These are phyloP conservation scores for Peromyscus maniculatus DNA, from an alignment of 2,113 vertebrate genomes.

Conservation along the genomic window DNA sequence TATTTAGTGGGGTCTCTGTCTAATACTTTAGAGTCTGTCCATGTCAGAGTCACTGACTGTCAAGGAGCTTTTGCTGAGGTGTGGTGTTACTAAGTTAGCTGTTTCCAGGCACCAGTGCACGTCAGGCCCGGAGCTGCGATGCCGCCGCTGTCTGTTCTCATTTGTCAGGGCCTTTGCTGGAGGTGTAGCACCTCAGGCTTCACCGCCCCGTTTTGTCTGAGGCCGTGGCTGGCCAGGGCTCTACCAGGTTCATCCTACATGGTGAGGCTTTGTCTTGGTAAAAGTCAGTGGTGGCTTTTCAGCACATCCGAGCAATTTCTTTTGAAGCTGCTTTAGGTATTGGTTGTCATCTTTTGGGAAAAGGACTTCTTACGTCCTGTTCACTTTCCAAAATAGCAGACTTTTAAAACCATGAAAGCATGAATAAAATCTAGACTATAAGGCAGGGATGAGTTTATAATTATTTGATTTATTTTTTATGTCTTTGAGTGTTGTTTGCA, in stretches of 20 bases:
- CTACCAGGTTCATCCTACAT: background rate
- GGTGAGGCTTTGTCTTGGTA: background rate
- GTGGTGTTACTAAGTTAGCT: background rate
- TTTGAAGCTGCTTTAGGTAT: background rate
- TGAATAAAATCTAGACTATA: background rate
- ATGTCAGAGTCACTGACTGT: background rate
- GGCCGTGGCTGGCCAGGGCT: background rate
- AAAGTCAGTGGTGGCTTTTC: constrained; percentile 19
- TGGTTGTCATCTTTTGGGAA: background rate
- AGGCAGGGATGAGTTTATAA: background rate
- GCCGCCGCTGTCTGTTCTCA: no score
- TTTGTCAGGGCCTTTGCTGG: background rate
- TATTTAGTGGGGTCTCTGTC: background rate
- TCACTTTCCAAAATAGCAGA: constrained; percentile 2
- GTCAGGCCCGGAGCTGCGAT: background rate
- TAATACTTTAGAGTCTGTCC: background rate
- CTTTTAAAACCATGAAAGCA: background rate
- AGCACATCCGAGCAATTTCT: background rate
- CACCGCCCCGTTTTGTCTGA: background rate
- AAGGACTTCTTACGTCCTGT: background rate
- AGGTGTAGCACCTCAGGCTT: background rate
- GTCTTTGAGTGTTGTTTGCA: background rate
- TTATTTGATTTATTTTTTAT: constrained; percentile 23
- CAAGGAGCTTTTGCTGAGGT: background rate
- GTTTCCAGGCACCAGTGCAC: background rate